Percentiles rank a stretch among this genome's conserved stretches.
Conservation (phyloP, 2,888 invertebrate genomes). For the Ophion costatus region DNA sequence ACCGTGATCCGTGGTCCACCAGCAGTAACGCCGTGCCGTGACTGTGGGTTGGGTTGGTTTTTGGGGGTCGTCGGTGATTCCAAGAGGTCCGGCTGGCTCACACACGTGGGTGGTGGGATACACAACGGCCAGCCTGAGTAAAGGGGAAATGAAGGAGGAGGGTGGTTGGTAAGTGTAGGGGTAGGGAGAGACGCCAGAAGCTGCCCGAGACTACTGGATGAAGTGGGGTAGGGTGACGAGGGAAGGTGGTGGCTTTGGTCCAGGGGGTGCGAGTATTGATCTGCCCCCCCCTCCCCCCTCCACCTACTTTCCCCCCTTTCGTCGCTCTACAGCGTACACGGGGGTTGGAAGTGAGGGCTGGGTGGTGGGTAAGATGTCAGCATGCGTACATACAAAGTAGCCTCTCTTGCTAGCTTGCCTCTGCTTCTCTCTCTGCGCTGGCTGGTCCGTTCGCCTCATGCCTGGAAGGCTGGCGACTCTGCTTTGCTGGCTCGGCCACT, state of each 20-base stretch:
- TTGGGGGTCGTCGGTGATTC: slow-evolving; percentile 79
- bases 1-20: slow-evolving; percentile 68
- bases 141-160: slow-evolving; percentile 42
- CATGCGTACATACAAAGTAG: slow-evolving; percentile 84
- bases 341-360: slow-evolving; percentile 75
- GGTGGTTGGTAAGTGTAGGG: slow-evolving; percentile 27
- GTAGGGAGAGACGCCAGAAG: slow-evolving; percentile 63
- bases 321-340: slow-evolving; percentile 69
- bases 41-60: slow-evolving; percentile 64
- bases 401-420: slow-evolving; percentile 69
- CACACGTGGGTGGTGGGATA: slow-evolving; percentile 72
- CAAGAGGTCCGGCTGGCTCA: slow-evolving; percentile 81
- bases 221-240: slow-evolving; percentile 53
- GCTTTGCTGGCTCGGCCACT: slow-evolving; percentile 58
- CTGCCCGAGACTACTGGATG: slow-evolving; percentile 47
- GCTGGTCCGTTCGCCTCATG: slow-evolving; percentile 50
- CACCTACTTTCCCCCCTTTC: slow-evolving; percentile 60
- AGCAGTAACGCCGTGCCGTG: slow-evolving; percentile 47
- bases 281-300: slow-evolving; percentile 79
- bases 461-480: slow-evolving; percentile 47
- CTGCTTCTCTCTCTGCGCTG: slow-evolving; percentile 32
- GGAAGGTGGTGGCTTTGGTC: slow-evolving; percentile 77
- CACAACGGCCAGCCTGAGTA: slow-evolving; percentile 52
- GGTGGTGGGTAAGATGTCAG: slow-evolving; percentile 82
- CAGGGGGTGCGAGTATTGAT: slow-evolving; percentile 83